phyloP scores from a whole-genome alignment of 37 sponge, comb jelly and placozoan genomes.

The Cliona cf. orientalis region DNA sequence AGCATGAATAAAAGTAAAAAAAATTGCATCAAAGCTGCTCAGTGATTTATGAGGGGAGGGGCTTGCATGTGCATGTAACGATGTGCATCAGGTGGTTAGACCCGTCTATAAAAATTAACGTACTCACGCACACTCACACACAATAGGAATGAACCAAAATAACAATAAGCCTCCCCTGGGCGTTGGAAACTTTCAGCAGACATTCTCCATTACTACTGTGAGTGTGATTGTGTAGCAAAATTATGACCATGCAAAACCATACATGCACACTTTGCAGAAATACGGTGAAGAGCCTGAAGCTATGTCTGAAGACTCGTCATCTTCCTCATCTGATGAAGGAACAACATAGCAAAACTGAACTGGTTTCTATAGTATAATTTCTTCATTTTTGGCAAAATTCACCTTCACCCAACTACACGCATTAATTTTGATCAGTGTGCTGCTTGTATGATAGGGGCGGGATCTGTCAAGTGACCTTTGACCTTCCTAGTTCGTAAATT shows the following conservation, averaged over 20 bases:
- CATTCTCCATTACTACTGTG: background rate
- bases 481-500: no score
- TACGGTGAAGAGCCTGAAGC: slow-evolving; percentile 41
- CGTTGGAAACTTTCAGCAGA: background rate
- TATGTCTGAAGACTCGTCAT: slow-evolving; percentile 71
- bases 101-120: background rate
- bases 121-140: background rate
- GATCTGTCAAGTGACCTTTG: no score
- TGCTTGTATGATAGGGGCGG: no score
- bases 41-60: background rate
- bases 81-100: background rate
- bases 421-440: no score
- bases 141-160: slow-evolving; percentile 31
- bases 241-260: background rate
- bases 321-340: slow-evolving; percentile 72
- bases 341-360: no score
- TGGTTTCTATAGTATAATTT: no score
- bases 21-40: background rate
- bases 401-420: no score
- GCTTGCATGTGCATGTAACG: background rate
- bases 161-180: slow-evolving; percentile 4
- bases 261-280: background rate
- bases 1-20: no score
- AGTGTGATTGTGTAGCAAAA: background rate
- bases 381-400: no score